Evolutionary conservation across 2,113 vertebrate genomes (phyloP).

Genomic region (Neolamprologus fasciatus): DNA sequence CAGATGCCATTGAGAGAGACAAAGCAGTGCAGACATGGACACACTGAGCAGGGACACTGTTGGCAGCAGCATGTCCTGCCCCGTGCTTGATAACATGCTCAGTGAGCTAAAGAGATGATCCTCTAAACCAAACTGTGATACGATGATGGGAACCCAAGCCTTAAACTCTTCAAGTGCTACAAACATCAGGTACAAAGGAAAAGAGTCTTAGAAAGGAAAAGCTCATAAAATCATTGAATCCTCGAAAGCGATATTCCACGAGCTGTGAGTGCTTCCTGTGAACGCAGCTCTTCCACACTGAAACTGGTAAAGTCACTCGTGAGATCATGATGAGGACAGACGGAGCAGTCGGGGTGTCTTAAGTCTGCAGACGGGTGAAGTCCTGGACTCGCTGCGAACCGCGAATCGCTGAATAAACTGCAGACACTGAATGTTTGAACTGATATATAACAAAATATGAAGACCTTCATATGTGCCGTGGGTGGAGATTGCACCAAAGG

Average conservation of each 20-base stretch:
- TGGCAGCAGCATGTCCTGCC: not conserved
- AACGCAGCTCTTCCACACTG: not conserved
- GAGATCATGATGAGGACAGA: not conserved
- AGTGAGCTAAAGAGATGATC: not conserved
- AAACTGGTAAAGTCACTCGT: not conserved
- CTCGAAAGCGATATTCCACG: fast-evolving
- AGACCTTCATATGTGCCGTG: not conserved
- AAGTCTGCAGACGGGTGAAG: not conserved
- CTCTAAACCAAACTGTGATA: not conserved
- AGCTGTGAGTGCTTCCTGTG: not conserved
- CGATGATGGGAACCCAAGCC: not conserved
- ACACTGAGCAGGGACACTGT: not conserved
- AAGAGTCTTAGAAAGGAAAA: not conserved
- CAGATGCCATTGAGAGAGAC: fast-evolving
- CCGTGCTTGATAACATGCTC: not conserved
- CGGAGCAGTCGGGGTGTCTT: not conserved
- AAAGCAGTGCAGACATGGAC: not conserved
- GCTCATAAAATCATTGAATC: not conserved
- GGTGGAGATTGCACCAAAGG: not conserved
- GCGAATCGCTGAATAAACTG: not conserved
- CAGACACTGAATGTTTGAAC: not conserved
- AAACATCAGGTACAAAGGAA: no score
- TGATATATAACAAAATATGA: not conserved
- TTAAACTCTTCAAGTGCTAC: not conserved
- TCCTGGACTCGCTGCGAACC: not conserved